Percentiles rank a stretch among this genome's conserved stretches.
Conservation (phyloP, 2,113 vertebrate genomes). For the Ascaphus truei region DNA sequence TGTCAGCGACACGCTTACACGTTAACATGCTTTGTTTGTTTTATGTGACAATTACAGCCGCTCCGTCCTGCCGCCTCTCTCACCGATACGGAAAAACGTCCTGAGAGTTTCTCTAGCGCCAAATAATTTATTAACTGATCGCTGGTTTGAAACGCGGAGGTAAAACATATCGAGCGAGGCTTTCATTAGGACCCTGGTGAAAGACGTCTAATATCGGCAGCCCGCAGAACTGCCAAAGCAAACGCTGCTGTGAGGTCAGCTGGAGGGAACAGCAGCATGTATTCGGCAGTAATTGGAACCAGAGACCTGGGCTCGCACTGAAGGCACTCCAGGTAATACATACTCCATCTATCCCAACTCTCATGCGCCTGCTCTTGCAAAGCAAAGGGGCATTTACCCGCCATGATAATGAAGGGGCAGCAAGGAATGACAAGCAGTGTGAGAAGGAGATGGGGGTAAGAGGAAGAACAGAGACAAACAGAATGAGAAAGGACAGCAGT, state of each 20-base stretch:
- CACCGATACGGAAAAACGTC: no score
- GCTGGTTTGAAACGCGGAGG: no score
- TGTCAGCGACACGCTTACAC: no score
- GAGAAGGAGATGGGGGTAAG: background rate
- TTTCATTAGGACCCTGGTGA: conserved; percentile 40
- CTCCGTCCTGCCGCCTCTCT: no score
- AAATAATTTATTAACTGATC: no score
- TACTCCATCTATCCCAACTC: no score
- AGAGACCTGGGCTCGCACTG: background rate
- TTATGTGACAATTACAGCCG: no score
- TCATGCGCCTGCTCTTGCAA: no score
- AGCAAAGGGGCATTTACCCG: background rate
- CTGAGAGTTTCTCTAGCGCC: no score
- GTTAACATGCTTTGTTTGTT: no score
- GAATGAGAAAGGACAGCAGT: background rate
- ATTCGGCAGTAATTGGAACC: conserved; percentile 39
- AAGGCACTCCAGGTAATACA: no score
- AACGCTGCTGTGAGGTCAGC: conserved; percentile 43
- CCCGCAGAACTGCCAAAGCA: conserved; percentile 42
- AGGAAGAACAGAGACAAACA: background rate
- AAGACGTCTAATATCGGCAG: conserved; percentile 29
- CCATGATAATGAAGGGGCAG: background rate
- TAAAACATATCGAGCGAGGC: conserved; percentile 18
- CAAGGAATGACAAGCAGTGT: background rate
- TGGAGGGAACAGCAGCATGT: conserved; percentile 3